phyloP scores from a whole-genome alignment of 2,113 vertebrate species.

The Blennius ocellaris region DNA sequence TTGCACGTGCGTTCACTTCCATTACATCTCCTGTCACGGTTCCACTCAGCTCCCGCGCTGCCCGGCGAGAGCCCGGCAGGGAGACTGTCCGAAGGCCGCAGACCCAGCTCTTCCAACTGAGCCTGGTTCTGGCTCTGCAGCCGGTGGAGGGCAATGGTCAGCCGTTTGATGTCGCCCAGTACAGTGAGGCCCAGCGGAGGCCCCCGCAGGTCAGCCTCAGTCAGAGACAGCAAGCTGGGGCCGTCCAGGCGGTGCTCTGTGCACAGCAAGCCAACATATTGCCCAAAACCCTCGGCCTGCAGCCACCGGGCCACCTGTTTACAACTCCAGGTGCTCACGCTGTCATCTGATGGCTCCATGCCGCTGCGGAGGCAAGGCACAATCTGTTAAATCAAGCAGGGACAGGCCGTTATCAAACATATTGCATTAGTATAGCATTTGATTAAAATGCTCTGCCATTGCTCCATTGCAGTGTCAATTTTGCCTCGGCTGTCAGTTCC shows the following conservation, averaged over 20 bases:
- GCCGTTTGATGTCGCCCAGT: constrained; percentile 94
- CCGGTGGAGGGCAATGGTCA: constrained; percentile 89
- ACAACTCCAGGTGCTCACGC: constrained; percentile 89
- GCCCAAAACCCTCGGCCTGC: constrained; percentile 90
- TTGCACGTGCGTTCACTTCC: constrained; percentile 74
- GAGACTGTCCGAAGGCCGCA: constrained; percentile 70
- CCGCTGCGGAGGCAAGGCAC: constrained; percentile 74
- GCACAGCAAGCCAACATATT: constrained; percentile 91
- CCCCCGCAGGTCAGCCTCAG: constrained; percentile 93
- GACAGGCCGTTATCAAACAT: too few species aligned
- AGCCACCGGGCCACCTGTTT: constrained; percentile 92
- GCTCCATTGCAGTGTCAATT: neutral
- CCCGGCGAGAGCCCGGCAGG: constrained; percentile 1
- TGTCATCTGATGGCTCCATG: constrained; percentile 84
- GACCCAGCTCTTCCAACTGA: constrained; percentile 89
- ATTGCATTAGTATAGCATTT: too few species aligned
- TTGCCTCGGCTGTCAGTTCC: constrained; percentile 4
- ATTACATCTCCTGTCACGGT: constrained; percentile 82
- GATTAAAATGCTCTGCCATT: too few species aligned
- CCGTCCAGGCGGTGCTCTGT: constrained; percentile 92
- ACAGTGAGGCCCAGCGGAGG: constrained; percentile 93
- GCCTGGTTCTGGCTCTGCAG: constrained; percentile 89
- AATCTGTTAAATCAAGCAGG: neutral
- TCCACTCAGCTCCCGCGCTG: neutral
- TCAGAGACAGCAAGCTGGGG: constrained; percentile 90